A percentile compares a stretch with the other conserved stretches of the same genome.
Conservation (phyloP, 2,888 invertebrate species). For the Phortica okadai region DNA sequence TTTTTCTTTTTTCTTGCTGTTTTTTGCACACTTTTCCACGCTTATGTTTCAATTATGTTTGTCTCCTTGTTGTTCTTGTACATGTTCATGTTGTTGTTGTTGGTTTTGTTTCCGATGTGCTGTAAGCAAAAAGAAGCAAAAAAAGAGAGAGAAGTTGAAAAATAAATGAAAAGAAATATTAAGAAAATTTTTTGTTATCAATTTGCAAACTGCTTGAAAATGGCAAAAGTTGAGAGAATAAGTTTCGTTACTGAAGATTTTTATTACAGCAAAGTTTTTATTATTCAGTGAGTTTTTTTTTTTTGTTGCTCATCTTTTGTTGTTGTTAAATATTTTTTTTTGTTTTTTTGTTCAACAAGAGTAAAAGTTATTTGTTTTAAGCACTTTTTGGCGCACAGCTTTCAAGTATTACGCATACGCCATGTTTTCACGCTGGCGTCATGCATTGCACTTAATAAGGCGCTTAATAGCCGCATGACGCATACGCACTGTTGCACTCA, state of each 20-base stretch:
- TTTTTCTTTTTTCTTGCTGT: too few species aligned
- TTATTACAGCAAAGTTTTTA: too few species aligned
- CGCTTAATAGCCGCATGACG: constrained; percentile 36
- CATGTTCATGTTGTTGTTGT: not conserved
- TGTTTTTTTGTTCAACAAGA: not conserved
- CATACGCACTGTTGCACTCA: constrained; percentile 58
- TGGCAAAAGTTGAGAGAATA: not conserved
- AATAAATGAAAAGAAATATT: constrained; percentile 60
- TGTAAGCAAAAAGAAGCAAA: not conserved
- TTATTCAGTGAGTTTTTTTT: too few species aligned
- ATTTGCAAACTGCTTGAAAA: constrained; percentile 9
- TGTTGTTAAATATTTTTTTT: not conserved
- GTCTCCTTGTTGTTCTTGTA: not conserved
- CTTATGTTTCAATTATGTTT: constrained; percentile 1
- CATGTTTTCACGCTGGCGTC: too few species aligned
- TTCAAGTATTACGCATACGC: too few species aligned
- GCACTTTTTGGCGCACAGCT: too few species aligned
- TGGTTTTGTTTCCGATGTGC: not conserved
- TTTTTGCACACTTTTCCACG: not conserved
- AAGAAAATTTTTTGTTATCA: constrained; percentile 65
- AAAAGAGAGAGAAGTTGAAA: constrained; percentile 38
- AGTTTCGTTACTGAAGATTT: not conserved
- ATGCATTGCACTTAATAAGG: too few species aligned
- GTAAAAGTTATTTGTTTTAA: not conserved
- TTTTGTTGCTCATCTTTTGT: not conserved